These are phyloP conservation scores for Archivesica marissinica DNA, from an alignment of 1,140 invertebrate species.

Conservation along the genomic window DNA sequence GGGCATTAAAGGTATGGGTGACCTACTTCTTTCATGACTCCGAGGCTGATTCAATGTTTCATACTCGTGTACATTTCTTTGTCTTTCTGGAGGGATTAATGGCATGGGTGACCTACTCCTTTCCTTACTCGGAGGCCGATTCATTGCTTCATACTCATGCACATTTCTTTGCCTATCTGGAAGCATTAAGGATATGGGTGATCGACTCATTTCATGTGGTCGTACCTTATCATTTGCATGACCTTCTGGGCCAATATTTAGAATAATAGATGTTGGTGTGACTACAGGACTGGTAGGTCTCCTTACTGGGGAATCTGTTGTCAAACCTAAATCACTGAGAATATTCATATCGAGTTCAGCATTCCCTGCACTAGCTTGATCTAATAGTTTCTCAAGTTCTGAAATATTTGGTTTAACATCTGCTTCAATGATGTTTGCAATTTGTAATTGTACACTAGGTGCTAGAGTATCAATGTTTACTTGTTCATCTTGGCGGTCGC, in stretches of 20 bases:
- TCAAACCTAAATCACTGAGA: constrained; percentile 30
- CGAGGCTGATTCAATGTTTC: too few species aligned
- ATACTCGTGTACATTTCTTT: too few species aligned
- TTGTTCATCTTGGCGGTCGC: constrained; percentile 44
- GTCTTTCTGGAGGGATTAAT: too few species aligned
- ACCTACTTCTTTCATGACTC: too few species aligned
- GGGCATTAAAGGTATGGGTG: too few species aligned
- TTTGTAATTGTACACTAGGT: constrained; percentile 50
- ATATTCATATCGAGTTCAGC: constrained; percentile 40
- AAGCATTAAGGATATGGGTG: neutral
- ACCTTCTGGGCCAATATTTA: neutral
- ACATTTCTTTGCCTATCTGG: neutral
- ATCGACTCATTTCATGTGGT: neutral
- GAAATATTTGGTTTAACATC: constrained; percentile 54
- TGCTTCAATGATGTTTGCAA: constrained; percentile 59
- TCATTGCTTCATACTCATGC: neutral
- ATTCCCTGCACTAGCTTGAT: constrained; percentile 42
- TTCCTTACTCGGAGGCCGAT: neutral
- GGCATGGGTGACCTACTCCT: constrained; percentile 1
- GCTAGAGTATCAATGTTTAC: constrained; percentile 40
- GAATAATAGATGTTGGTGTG: neutral
- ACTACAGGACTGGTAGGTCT: neutral
- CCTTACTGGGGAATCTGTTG: neutral
- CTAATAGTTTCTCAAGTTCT: constrained; percentile 49
- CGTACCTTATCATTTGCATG: neutral